phyloP scores from a whole-genome alignment of 1,140 invertebrate species.

The Lineus longissimus region DNA sequence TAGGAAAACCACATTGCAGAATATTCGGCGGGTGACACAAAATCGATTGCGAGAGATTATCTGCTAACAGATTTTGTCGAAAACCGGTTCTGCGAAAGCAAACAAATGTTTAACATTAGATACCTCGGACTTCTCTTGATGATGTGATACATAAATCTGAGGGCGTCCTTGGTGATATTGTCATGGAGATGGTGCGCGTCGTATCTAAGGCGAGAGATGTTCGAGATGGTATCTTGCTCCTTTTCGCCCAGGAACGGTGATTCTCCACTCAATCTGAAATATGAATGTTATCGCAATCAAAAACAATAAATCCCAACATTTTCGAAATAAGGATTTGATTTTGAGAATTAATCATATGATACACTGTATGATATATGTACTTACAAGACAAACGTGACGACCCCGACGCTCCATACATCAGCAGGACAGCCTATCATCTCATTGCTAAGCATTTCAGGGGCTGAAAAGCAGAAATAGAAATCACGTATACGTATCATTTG shows the following conservation, averaged over 20 bases:
- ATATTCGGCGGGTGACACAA: background rate
- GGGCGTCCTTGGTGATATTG: constrained; percentile 89
- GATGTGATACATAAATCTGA: constrained; percentile 88
- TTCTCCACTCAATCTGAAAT: constrained; percentile 72
- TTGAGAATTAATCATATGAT: background rate
- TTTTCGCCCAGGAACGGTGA: constrained; percentile 85
- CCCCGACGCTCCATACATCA: constrained; percentile 94
- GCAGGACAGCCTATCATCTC: constrained; percentile 81
- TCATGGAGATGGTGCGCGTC: constrained; percentile 91
- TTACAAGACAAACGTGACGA: constrained; percentile 84
- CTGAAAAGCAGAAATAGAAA: constrained; percentile 56
- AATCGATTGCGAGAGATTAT: constrained; percentile 9
- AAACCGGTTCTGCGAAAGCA: constrained; percentile 4
- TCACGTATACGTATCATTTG: background rate
- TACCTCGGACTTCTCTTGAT: constrained; percentile 90
- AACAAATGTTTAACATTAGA: constrained; percentile 39
- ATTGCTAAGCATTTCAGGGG: constrained; percentile 82
- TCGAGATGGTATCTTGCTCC: constrained; percentile 80
- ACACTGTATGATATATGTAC: constrained; percentile 25
- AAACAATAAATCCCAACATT: constrained; percentile 2
- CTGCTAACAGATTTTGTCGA: background rate
- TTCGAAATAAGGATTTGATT: constrained; percentile 1
- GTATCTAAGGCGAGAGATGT: constrained; percentile 89
- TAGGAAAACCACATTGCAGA: constrained; percentile 28
- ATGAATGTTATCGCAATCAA: constrained; percentile 2